Base-by-base conservation (phyloP, 2,113 vertebrate species). In the Catharus minimus region DNA sequence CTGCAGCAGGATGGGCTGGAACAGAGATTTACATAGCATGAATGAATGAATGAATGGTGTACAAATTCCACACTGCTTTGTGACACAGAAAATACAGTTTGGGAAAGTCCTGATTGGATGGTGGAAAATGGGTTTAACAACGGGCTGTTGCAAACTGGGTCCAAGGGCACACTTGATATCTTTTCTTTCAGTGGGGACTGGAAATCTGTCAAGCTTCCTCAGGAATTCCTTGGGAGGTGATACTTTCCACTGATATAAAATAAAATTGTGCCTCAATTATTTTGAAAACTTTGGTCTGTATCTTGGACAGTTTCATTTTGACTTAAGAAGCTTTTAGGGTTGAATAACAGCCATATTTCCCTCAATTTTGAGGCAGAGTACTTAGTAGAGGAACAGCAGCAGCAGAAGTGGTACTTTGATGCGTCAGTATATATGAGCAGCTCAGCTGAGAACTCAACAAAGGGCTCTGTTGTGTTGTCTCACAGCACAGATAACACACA, bases 401-500 rank as follows among this genome's bases (percentile, higher is more conserved):
- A 27, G 89, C 80, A 81, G 95, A 80, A 96, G 82, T 61, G 92
- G 86, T 72, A 89, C 77, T 96, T 96, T 95, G 80, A 49, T 38
- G n/a, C 96, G 89, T 90, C 38, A 33, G 68, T 61, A 60, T 1
- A 0, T 90, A 90, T 38, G 92, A 97, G 95, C 80, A 93, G 90
- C 92, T 97, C 94, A 96, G 50, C 79, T 33, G 96, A 96, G 93
- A 96, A 82, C 72, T 76, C 92, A 92, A 85, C 68, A 95, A 96
- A 95, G 71, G 47, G 69, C 96, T 96, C 93, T 96, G 91, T 89
- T 97, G 93, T 96, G 91, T 89, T 95, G 84, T 96, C 92, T 96
- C 91, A 92, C 91, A 93, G 88, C 91, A 92, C 92, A 97, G 85
- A 86, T 73, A 97, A 95, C 6, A 30, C 78, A 88, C 86, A 95